Conservation (phyloP, 2,888 invertebrate genomes). For the Uropetala carovei region DNA sequence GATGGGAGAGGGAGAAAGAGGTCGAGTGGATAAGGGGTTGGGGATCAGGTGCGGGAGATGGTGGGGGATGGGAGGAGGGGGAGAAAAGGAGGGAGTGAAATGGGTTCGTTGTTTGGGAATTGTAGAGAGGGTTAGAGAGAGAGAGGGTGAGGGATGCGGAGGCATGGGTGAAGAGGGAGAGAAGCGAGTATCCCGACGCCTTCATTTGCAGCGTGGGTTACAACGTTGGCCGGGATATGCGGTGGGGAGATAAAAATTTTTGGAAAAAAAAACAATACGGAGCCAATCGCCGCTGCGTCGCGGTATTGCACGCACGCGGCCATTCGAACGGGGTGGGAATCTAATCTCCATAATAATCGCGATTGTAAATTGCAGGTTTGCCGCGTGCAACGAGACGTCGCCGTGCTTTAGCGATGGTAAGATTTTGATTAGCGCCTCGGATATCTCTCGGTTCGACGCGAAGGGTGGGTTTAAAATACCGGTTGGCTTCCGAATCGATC, state of each 20-base stretch:
- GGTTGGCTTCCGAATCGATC: neutral
- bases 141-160: neutral
- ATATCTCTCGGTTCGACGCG: too few species aligned
- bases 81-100: neutral
- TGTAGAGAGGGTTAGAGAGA: neutral
- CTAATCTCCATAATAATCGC: conserved; percentile 20
- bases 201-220: conserved; percentile 48
- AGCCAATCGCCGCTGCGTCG: neutral
- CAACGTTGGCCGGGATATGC: neutral
- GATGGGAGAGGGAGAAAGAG: neutral
- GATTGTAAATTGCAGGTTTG: neutral
- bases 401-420: neutral
- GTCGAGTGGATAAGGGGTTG: neutral
- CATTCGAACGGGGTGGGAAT: neutral
- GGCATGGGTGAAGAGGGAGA: neutral
- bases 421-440: too few species aligned
- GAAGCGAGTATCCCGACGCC: neutral
- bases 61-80: neutral
- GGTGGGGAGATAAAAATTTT: neutral
- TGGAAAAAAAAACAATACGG: neutral
- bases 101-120: neutral
- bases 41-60: neutral
- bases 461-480: too few species aligned
- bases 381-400: neutral
- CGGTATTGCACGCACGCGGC: neutral